Evolutionary conservation across 2,888 invertebrate species (phyloP).

Genomic region (Caenorhabditis imperialis): DNA sequence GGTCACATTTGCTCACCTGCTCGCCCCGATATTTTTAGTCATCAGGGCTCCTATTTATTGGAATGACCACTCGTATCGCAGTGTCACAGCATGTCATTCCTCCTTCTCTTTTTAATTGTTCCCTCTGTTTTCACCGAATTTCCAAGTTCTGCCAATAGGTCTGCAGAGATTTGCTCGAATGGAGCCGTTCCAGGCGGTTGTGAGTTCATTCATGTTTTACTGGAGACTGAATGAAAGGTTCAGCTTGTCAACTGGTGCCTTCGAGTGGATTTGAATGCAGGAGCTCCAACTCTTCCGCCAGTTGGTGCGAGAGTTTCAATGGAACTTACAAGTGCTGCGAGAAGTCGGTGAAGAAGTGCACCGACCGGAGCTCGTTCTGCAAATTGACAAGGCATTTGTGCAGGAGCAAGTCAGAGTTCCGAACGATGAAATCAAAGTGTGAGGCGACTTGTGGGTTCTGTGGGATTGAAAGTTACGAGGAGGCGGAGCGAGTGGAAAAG

Average conservation of each 20-base stretch:
- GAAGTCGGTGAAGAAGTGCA: conserved; percentile 26
- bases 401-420: conserved; percentile 19
- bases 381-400: conserved; percentile 28
- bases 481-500: conserved; percentile 12
- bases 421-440: conserved; percentile 54
- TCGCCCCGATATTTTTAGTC: conserved; percentile 42
- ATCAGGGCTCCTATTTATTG: conserved; percentile 36
- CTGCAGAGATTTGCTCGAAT: conserved; percentile 33
- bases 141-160: conserved; percentile 4
- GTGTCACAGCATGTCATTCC: conserved; percentile 3
- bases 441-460: conserved; percentile 60
- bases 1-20: conserved; percentile 45
- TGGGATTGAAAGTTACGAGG: conserved; percentile 33
- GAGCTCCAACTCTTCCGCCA: conserved; percentile 16
- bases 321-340: conserved; percentile 51
- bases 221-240: background rate
- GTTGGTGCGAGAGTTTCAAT: conserved; percentile 48
- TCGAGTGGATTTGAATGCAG: conserved; percentile 47
- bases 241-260: conserved; percentile 36
- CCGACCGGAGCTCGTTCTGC: conserved; percentile 44
- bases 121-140: conserved; percentile 1
- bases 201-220: background rate
- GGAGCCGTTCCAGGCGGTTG: conserved; percentile 33
- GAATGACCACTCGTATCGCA: conserved; percentile 19
- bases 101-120: conserved; percentile 6